Base-by-base conservation (phyloP, 1,140 invertebrate species). In the Odontomachus brunneus region DNA sequence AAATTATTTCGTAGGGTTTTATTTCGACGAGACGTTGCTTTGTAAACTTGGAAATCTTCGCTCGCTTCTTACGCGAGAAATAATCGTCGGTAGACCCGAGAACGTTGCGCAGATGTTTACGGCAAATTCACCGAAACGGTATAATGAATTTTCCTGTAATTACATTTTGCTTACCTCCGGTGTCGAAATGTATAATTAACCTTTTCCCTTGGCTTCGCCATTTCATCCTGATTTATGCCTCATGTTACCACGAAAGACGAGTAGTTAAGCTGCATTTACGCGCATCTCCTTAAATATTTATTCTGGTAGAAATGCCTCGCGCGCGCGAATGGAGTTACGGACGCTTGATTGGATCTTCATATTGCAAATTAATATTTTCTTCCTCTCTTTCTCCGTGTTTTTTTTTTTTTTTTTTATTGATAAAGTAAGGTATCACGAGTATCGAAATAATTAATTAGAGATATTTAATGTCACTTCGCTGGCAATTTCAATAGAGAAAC, bases 331-430 rank as follows among this genome's bases (percentile, higher is more conserved):
- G 19, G 72, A 87, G 26, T 86, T 87, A 86, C 75, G 60, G 26
- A 73, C 80, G 66, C 24, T 51, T 51, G 84, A 83, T 83, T 86
- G 71, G 72, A 87, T 87, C 85, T 78, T 82, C 53, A n/a, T n/a
- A n/a, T 17, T 44, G 55, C 51, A 48, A 57, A 80, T 11, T 49
- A 17, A 44, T 59, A 55, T 44, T 87, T 62, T 87, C 65, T 63
- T 71, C 65, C 65, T 33, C 29, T 5, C 85, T 60, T 53, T 17
- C 26, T 2, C 9, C 33, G n/a, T n/a, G n/a, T n/a, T n/a, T n/a
- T n/a, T n/a, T n/a, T 17, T 17, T 29, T 67, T 78, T 49, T 75
- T 83, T 71, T 75, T 85, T 83, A 86, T 87, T 83, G 78, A 87
- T 83, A 65, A 53, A 29, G 3, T 51, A 53, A 38, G 48, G 49